These are phyloP conservation scores for Ceyx cyanopectus DNA, from an alignment of 2,113 vertebrate genomes.

Conservation along the genomic window DNA sequence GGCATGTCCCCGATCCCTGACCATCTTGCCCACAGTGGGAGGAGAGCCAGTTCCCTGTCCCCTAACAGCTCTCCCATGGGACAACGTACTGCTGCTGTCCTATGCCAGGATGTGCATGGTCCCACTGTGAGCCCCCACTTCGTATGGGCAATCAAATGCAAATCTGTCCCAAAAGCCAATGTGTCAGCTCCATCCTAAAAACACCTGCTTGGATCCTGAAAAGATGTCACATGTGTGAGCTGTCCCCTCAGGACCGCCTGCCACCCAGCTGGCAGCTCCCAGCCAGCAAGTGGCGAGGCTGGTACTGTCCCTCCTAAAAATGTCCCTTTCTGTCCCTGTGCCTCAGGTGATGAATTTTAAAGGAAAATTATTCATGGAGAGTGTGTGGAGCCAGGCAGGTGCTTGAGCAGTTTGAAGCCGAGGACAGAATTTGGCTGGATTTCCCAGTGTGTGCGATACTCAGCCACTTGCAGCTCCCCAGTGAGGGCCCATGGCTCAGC, in stretches of 20 bases:
- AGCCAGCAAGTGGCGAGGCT: not conserved
- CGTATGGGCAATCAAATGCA: not conserved
- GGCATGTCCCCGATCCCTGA: not conserved
- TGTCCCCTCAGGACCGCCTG: accelerated
- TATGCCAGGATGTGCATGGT: not conserved
- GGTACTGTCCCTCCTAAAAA: not conserved
- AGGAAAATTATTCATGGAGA: not conserved
- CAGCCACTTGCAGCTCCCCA: accelerated
- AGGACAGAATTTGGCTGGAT: not conserved
- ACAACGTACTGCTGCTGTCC: not conserved
- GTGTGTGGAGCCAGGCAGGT: not conserved
- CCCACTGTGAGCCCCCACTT: not conserved
- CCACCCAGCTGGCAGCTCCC: accelerated
- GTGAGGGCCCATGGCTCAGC: accelerated
- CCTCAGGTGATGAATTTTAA: not conserved
- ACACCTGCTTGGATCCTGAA: not conserved
- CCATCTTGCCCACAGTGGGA: accelerated
- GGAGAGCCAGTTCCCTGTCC: not conserved
- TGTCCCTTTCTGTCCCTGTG: not conserved
- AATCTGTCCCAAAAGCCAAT: accelerated
- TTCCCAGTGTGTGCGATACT: not conserved
- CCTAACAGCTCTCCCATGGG: not conserved
- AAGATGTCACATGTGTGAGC: accelerated
- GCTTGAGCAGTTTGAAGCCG: not conserved
- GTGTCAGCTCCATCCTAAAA: not conserved